phyloP scores from a whole-genome alignment of 64 coral and sea anemone genomes.

The Platygyra sinensis region DNA sequence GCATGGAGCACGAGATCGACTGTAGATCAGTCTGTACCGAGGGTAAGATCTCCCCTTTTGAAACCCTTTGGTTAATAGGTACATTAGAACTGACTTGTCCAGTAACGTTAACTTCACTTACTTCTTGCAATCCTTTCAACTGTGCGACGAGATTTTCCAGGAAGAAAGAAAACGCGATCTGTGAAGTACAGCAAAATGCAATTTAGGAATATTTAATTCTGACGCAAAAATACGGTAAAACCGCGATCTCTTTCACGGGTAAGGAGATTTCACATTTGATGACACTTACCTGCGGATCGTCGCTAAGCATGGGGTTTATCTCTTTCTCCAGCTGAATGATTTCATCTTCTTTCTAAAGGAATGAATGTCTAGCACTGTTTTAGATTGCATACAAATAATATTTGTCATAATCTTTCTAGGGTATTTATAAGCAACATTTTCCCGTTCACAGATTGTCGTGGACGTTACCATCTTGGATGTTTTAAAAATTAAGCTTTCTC shows the following conservation, averaged over 20 bases:
- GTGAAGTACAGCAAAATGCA: background rate
- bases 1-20: too few species aligned
- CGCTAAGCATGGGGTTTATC: conserved; percentile 94
- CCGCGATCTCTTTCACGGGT: too few species aligned
- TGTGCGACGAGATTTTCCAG: conserved; percentile 92
- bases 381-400: background rate
- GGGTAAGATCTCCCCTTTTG: too few species aligned
- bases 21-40: too few species aligned
- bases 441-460: too few species aligned
- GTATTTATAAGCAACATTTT: too few species aligned
- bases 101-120: conserved; percentile 13
- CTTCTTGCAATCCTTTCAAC: conserved; percentile 86
- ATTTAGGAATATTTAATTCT: background rate
- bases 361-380: background rate
- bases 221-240: too few species aligned
- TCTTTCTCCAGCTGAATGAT: conserved; percentile 93
- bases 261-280: background rate
- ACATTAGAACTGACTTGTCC: background rate
- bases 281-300: conserved; percentile 89
- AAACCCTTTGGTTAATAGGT: background rate
- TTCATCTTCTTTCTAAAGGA: conserved; percentile 94
- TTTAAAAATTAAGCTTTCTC: too few species aligned
- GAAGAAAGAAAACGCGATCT: conserved; percentile 95
- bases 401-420: too few species aligned
- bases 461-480: too few species aligned